Percentiles rank a stretch among this genome's conserved stretches.
Evolutionary conservation across 2,113 vertebrate species (phyloP).

Genomic region (Thunnus maccoyii): DNA sequence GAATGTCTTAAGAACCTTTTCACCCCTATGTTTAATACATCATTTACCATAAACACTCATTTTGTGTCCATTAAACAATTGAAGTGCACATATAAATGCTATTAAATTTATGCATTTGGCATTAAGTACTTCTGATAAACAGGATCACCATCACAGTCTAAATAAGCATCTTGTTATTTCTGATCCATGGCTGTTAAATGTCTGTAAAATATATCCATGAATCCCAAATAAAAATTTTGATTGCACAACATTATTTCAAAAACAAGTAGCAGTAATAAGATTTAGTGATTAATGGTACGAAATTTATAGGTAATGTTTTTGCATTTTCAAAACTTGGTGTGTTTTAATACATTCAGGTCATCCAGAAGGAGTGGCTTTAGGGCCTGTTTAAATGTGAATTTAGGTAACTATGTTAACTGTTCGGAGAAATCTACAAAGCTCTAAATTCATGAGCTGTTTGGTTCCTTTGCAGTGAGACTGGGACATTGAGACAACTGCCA

Average conservation of each 20-base stretch:
- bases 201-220: slow-evolving; percentile 8
- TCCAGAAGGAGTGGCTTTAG: background rate
- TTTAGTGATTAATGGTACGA: background rate
- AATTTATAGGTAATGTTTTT: background rate
- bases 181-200: slow-evolving; percentile 16
- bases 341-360: background rate
- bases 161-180: slow-evolving; percentile 8
- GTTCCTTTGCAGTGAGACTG: slow-evolving; percentile 1
- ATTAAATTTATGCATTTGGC: background rate
- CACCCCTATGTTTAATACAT: background rate
- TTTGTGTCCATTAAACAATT: slow-evolving; percentile 3
- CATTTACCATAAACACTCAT: slow-evolving; percentile 2
- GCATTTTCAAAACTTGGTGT: background rate
- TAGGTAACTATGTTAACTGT: background rate
- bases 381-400: background rate
- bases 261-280: background rate
- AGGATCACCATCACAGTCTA: background rate
- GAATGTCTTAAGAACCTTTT: slow-evolving; percentile 6
- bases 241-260: slow-evolving; percentile 15
- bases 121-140: slow-evolving; percentile 8
- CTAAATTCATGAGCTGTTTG: slow-evolving; percentile 14
- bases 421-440: background rate
- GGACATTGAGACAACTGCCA: slow-evolving; percentile 20
- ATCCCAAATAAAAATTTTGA: background rate
- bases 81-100: background rate